These are phyloP conservation scores for Melanophora roralis DNA, from an alignment of 2,888 invertebrate species.

Conservation along the genomic window DNA sequence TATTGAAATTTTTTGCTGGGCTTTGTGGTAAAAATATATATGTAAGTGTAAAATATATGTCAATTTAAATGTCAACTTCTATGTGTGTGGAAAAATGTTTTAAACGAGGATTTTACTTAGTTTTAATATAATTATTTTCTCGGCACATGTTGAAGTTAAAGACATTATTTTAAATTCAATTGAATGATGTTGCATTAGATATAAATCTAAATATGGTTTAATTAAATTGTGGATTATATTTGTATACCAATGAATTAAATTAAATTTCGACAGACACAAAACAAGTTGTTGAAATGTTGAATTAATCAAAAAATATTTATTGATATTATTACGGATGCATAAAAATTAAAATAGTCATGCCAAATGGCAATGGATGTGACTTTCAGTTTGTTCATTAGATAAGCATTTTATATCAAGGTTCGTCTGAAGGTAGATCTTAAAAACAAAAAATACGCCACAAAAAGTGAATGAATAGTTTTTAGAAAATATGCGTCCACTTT, in stretches of 20 bases:
- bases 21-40: not conserved
- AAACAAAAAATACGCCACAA: too few relatives aligned
- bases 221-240: not conserved
- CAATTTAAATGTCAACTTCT: not conserved
- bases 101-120: not conserved
- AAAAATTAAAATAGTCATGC: too few relatives aligned
- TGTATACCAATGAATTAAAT: not conserved
- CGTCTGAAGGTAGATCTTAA: too few relatives aligned
- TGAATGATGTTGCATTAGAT: not conserved
- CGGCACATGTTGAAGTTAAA: not conserved
- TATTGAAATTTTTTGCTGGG: too few relatives aligned
- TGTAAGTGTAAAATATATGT: not conserved
- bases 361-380: too few relatives aligned
- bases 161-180: not conserved
- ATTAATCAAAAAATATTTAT: too few relatives aligned
- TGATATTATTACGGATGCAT: too few relatives aligned
- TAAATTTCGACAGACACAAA: not conserved
- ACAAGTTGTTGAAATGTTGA: too few relatives aligned
- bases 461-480: too few relatives aligned
- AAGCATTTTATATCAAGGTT: too few relatives aligned
- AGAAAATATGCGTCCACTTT: too few relatives aligned
- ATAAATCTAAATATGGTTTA: not conserved
- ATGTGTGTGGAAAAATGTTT: not conserved
- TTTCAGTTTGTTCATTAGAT: too few relatives aligned
- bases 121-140: not conserved